phyloP scores from a whole-genome alignment of 1,140 invertebrate species.

The Leptinotarsa lineolata region DNA sequence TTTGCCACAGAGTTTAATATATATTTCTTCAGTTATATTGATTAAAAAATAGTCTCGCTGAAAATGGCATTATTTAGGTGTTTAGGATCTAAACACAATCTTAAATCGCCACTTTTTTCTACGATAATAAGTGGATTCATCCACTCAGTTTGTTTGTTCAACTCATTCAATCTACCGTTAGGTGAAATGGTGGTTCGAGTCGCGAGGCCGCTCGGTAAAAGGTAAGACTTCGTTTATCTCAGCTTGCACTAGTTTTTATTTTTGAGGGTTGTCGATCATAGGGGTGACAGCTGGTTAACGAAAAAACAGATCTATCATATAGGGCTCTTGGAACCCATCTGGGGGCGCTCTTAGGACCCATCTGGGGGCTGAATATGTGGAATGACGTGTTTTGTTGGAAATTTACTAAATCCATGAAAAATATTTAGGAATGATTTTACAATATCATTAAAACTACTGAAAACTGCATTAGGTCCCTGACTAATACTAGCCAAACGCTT shows the following conservation, averaged over 20 bases:
- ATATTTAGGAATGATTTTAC: not conserved
- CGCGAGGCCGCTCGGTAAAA: no score
- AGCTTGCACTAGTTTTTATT: no score
- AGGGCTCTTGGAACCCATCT: no score
- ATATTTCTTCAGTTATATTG: slow-evolving; percentile 39
- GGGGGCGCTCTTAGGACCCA: no score
- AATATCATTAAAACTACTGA: no score
- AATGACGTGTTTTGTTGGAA: not conserved
- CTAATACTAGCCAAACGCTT: not conserved
- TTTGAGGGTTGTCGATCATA: no score
- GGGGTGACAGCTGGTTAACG: no score
- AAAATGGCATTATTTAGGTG: slow-evolving; percentile 33
- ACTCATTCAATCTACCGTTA: not conserved
- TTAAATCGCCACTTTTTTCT: not conserved
- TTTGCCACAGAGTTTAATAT: slow-evolving; percentile 32
- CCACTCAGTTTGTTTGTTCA: not conserved
- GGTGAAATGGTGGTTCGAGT: no score
- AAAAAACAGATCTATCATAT: no score
- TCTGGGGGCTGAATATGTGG: slow-evolving; percentile 35
- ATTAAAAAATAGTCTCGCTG: slow-evolving; percentile 41
- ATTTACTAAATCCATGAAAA: not conserved
- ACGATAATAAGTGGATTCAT: not conserved
- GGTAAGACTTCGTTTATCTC: no score
- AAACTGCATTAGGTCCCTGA: no score
- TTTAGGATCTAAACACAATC: slow-evolving; percentile 32